Base-by-base conservation (phyloP, 2,113 vertebrate genomes). In the Rhodinocichla rosea region DNA sequence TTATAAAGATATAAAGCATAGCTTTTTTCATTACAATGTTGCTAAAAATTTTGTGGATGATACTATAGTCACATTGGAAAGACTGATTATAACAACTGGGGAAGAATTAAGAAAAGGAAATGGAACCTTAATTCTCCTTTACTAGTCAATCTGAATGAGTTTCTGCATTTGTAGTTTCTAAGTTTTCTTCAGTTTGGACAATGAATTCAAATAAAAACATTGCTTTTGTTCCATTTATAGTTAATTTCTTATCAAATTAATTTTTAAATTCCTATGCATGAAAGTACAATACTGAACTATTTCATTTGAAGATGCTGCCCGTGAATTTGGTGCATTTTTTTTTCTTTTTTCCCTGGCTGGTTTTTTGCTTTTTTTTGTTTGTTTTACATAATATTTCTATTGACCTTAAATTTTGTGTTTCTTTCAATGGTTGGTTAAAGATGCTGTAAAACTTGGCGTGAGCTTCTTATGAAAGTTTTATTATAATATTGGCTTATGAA, bases 1-100 rank as follows among this genome's bases (percentile, higher is more conserved):
- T 97, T 97, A 96, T 97, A 97, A 98, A 98, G 95, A 95, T 85
- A 94, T 96, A 97, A 95, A 97, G 77, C 95, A 92, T 92, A 92
- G 92, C 33, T 97, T 96, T 97, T 97, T 97, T 95, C 90, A 97
- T 97, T 97, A 97, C 11, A 74, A 88, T 95, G 92, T 95, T 89
- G 92, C 95, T 97, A 97, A 98, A 97, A 96, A 64, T 83, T 95
- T 96, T 97, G 96, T 97, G 89, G 92, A 91, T 97, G 62, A 92
- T 95, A 95, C 94, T 95, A 83, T 28, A 82, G 62, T 96, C 89
- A 87, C 89, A 78, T 62, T 96, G 92, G 74, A 94, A 97, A 96
- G 75, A 74, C 35, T 56, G 78, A 90, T 60, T 83, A 30, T 87
- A 94, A 87, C 77, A 95, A 83, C 68, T 79, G 70, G 39, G 56